Base-by-base conservation (phyloP, 2,113 vertebrate genomes). In the Coptodon bakossiorum region DNA sequence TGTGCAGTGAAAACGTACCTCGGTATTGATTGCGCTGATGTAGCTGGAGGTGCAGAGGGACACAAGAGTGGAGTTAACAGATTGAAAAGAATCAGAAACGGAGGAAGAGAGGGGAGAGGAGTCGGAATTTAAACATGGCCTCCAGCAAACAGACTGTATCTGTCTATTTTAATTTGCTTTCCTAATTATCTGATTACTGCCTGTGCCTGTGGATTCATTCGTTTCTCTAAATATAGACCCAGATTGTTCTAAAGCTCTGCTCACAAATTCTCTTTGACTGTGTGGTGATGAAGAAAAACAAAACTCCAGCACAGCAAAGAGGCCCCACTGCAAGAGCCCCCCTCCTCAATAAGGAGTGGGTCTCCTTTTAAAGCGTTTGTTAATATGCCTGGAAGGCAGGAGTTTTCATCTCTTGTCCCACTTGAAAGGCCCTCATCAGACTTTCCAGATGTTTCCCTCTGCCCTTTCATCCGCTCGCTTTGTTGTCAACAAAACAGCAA, bases 141-240 rank as follows among this genome's bases (percentile, higher is more conserved):
- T 91, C 79, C 61, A 92, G 94, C 94, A 90, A 89, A 80, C 91
- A 86, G 91, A 90, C 94, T 92, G 92, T 94, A 95, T 94, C 93
- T 90, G 95, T 92, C 94, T 93, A 79, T 95, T 96, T 95, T 93
- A 91, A 96, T 96, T 96, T 95, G 91, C 93, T 94, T 91, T 93
- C 88, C 93, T 96, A 96, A 96, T 96, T 95, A 94, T 92, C 93
- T 92, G 94, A 96, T 96, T 93, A 94, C 94, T 92, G 93, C 87
- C 87, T 93, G 88, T 38, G 79, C 86, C 89, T 22, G 81, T 91
- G 90, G 90, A 95, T 90, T 86, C 88, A 80, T 88, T 89, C 88
- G 88, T 83, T 91, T 85, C 86, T 91, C 93, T 90, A 96, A 94
- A 95, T 93, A 90, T 88, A 94, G 90, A 85, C 90, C 82, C 86